Base-by-base conservation (phyloP, 2,797 vertebrate species). In the Spinus olivaceus region DNA sequence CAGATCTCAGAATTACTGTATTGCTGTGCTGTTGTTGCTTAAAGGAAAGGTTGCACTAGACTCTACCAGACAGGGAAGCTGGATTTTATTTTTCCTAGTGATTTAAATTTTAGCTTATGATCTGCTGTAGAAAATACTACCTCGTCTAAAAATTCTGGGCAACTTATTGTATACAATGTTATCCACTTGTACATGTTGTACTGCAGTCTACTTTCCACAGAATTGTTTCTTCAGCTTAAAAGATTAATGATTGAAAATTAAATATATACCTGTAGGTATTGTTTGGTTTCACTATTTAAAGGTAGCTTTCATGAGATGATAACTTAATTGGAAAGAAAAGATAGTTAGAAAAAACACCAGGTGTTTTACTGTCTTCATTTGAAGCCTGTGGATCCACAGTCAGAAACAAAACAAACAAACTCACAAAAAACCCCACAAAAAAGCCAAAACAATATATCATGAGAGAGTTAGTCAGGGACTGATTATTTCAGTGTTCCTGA, bases 221-320 rank as follows among this genome's bases (percentile, higher is more conserved):
- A 53, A 35, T 5, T 17, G 3, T 50, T 66, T 73, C 10, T 70
- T 78, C 10, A 42, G 13, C 47, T 20, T 28, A 59, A 39, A 3
- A 54, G 33, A 37, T 2, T 11, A 12, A 33, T 41, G 7, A 53
- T 11, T 18, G 12, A 9, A 5, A 10, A 61, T 28, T 41, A 65
- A 56, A 37, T 30, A 46, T 1, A 2, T 27, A 12, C 3, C 1
- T 42, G 3, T 35, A 42, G 10, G 4, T 42, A 14, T 35, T 37
- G 41, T 41, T 53, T 86, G 20, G 5, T 51, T 7, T 7, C 6
- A 4, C 8, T 53, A 9, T 63, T 81, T 78, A 51, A 44, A 37
- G 32, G 14, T 54, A 7, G 41, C 41, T 71, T 71, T 27, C 12
- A 57, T 33, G 50, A 50, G 69, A 67, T 21, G 5, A 12, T 24